Percentiles rank a stretch among this genome's conserved stretches.
phyloP scores from a whole-genome alignment of 2,888 invertebrate species.

The Agrotis exclamationis region DNA sequence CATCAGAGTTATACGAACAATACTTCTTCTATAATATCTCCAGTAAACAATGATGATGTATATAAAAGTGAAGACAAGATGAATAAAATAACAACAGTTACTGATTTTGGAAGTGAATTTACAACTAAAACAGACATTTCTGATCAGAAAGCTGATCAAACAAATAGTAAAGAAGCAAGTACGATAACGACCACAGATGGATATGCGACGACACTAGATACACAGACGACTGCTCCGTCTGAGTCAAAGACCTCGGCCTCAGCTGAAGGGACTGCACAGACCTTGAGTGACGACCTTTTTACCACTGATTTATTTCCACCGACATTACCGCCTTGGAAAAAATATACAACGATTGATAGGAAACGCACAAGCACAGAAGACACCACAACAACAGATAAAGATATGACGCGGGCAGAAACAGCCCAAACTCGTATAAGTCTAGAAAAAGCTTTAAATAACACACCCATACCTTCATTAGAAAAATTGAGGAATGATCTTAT shows the following conservation, averaged over 20 bases:
- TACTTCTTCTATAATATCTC: neutral
- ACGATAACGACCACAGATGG: constrained; percentile 1
- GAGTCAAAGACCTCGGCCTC: constrained; percentile 20
- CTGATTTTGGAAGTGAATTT: constrained; percentile 1
- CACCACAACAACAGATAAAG: constrained; percentile 61
- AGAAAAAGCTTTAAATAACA: constrained; percentile 66
- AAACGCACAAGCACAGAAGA: constrained; percentile 63
- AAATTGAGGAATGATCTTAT: constrained; percentile 60
- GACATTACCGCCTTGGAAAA: constrained; percentile 70
- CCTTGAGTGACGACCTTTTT: constrained; percentile 20
- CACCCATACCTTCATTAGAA: constrained; percentile 72
- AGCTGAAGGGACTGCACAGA: constrained; percentile 29
- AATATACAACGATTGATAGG: constrained; percentile 75
- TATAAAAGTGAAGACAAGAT: constrained; percentile 3
- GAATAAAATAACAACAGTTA: constrained; percentile 4
- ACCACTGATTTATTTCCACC: constrained; percentile 11
- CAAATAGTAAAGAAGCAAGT: constrained; percentile 8
- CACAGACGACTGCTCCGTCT: constrained; percentile 20
- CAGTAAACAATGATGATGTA: constrained; percentile 1
- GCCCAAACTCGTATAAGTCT: constrained; percentile 65
- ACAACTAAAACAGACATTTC: constrained; percentile 5
- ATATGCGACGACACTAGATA: neutral
- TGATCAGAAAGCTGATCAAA: constrained; percentile 8
- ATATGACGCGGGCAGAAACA: constrained; percentile 70
- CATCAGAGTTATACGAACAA: constrained; percentile 6